Base-by-base conservation (phyloP, 2,797 vertebrate species). In the Anisognathus igniventris region DNA sequence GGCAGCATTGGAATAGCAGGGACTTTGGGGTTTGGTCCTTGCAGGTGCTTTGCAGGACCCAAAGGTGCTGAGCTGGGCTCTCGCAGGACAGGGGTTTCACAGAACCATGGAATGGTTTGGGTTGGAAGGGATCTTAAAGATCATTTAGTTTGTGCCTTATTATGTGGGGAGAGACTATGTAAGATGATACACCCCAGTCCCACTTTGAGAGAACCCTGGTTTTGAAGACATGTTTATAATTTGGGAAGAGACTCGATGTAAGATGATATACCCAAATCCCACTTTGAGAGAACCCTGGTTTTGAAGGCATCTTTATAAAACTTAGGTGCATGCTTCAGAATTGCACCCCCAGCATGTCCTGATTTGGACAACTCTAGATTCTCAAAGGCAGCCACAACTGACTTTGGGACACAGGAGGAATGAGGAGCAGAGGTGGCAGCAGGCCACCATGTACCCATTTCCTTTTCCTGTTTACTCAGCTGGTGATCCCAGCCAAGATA, bases 381-480 rank as follows among this genome's bases (percentile, higher is more conserved):
- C 54, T 68, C 40, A 19, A 13, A 79, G 44, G 42, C 14, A 14
- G 40, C 25, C 58, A 31, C 0, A 58, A 33, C 42, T 40, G 50
- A 35, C 45, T 18, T 30, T 1, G 3, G 76, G 58, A 51, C 0
- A 1, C 60, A 17, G n/a, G 45, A 90, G 60, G 53, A 82, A 47
- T 11, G 47, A 48, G 50, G 33, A 53, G n/a, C 4, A 5, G 57
- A 62, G 81, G 48, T 31, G 91, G 33, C 83, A 83, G 27, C 1
- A 1, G 44, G 33, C 78, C 51, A 10, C 65, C 2, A 0, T 35
- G 44, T 14, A 6, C 57, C 70, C 44, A 7, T 76, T 92, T 97
- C 91, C 95, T 90, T 40, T 95, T 96, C 94, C 93, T 92, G 86
- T 92, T 95, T 80, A 78, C 58, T 8, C 7, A 58, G 2, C 15